phyloP scores from a whole-genome alignment of 2,888 invertebrate genomes.

The Uloborus plumipes region DNA sequence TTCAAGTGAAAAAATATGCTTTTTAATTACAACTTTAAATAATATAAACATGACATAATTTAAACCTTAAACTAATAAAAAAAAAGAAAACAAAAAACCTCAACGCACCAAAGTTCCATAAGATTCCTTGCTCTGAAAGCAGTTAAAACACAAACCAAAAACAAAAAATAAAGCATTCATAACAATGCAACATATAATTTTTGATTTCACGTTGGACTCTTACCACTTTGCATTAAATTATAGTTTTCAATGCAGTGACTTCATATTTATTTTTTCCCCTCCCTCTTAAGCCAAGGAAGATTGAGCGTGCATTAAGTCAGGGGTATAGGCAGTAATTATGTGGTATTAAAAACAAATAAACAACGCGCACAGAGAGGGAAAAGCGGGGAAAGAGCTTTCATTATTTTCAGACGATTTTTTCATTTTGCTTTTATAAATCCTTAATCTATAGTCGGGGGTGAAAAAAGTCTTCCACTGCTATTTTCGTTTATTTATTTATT shows the following conservation, averaged over 20 bases:
- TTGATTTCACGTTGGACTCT: conserved; percentile 17
- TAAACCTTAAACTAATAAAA: no score
- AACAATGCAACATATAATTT: no score
- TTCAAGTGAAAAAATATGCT: no score
- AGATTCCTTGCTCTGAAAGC: no score
- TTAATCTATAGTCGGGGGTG: conserved; percentile 53
- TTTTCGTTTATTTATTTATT: conserved; percentile 26
- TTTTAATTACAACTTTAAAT: no score
- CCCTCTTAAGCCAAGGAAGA: conserved; percentile 30
- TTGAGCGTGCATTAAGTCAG: conserved; percentile 60
- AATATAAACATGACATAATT: no score
- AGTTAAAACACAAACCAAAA: no score
- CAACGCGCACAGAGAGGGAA: conserved; percentile 34
- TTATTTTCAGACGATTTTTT: conserved; percentile 43
- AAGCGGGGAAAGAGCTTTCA: conserved; percentile 39
- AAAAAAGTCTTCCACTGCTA: conserved; percentile 4
- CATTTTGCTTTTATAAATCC: conserved; percentile 59
- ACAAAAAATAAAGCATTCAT: no score
- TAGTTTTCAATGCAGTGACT: conserved; percentile 9
- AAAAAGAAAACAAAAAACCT: no score
- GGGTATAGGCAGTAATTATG: conserved; percentile 64
- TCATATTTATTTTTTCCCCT: conserved; percentile 21
- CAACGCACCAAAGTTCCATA: no score
- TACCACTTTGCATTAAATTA: conserved; percentile 34
- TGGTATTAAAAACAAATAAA: conserved; percentile 64